A percentile compares a stretch with the other conserved stretches of the same genome.
phyloP scores from a whole-genome alignment of 2,797 vertebrate genomes.

The Acrossocheilus fasciatus region DNA sequence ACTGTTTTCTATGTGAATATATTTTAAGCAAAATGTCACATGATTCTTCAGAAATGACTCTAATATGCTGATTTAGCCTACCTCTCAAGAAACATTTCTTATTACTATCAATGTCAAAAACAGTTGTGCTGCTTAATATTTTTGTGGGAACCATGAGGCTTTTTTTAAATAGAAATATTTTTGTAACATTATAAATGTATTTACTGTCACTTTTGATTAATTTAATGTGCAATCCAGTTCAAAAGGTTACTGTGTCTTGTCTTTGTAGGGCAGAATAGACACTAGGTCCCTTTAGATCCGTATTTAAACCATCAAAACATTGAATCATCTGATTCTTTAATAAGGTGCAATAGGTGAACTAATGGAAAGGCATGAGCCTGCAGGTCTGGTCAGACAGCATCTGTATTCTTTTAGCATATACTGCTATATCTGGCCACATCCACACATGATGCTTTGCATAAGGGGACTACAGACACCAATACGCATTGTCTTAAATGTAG shows the following conservation, averaged over 20 bases:
- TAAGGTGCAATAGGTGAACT: constrained; percentile 7
- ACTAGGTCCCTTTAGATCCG: constrained; percentile 9
- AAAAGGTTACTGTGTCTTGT: not conserved
- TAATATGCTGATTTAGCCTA: not conserved
- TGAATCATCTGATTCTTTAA: constrained; percentile 31
- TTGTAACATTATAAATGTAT: not conserved
- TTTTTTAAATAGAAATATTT: not conserved
- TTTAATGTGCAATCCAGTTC: not conserved
- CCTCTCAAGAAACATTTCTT: too few species aligned
- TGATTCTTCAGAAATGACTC: not conserved
- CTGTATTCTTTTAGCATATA: constrained; percentile 11
- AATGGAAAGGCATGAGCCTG: constrained; percentile 22
- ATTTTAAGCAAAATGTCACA: not conserved
- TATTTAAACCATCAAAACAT: constrained; percentile 27
- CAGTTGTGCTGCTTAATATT: not conserved
- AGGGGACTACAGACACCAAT: constrained; percentile 51
- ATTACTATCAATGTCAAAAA: not conserved
- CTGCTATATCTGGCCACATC: constrained; percentile 27
- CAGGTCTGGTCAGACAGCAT: constrained; percentile 17
- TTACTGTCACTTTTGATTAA: not conserved
- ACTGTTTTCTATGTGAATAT: not conserved
- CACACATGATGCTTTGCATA: constrained; percentile 49
- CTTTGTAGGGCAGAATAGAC: constrained; percentile 15
- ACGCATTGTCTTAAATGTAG: constrained; percentile 49
- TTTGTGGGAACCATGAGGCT: not conserved